Percentiles rank a stretch among this genome's conserved stretches.
Conservation (phyloP, 2,797 vertebrate species). For the Decapterus maruadsi region DNA sequence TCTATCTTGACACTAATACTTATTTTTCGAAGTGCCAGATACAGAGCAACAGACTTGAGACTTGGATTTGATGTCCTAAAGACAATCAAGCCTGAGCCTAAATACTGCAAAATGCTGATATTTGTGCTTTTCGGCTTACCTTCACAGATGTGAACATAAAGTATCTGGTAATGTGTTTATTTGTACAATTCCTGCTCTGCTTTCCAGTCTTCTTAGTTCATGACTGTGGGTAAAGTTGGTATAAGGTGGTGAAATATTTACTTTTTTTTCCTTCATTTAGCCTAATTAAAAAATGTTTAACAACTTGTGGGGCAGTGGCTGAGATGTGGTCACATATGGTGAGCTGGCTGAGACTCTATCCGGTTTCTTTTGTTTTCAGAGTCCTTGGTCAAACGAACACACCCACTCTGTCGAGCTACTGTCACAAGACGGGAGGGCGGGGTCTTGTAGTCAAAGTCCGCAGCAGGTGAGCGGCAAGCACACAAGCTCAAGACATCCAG, state of each 20-base stretch:
- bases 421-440: conserved; percentile 85
- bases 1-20: background rate
- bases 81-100: background rate
- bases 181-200: background rate
- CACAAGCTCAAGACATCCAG: conserved; percentile 26
- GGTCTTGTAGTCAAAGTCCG: conserved; percentile 58
- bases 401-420: conserved; percentile 68
- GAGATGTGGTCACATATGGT: background rate
- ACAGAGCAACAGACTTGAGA: background rate
- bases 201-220: background rate
- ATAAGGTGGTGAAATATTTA: conserved; percentile 8
- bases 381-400: conserved; percentile 81
- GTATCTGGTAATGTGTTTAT: conserved; percentile 20
- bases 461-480: conserved; percentile 66
- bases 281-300: too few species aligned
- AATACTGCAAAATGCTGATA: conserved; percentile 8
- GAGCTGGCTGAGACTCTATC: conserved; percentile 63
- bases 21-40: background rate
- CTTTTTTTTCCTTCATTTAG: too few species aligned
- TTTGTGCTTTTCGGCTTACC: conserved; percentile 20
- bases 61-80: background rate
- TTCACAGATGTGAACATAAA: conserved; percentile 1
- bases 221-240: background rate
- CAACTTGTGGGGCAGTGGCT: background rate
- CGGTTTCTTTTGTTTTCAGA: conserved; percentile 76